phyloP scores from a whole-genome alignment of 1,140 invertebrate species.

The Psilanteris sp. region DNA sequence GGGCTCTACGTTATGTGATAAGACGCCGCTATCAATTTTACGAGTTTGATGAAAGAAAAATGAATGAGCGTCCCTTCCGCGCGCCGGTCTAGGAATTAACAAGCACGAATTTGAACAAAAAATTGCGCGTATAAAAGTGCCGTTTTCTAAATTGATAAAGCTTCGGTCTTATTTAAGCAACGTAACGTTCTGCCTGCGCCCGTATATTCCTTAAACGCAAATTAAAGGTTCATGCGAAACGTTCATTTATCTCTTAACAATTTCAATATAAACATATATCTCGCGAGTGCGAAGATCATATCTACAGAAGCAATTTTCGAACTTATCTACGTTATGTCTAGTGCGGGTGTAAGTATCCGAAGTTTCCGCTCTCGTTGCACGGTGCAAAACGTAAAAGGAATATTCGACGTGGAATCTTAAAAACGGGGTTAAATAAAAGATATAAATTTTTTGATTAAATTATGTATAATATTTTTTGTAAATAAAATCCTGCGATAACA shows the following conservation, averaged over 20 bases:
- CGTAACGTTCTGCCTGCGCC: no score
- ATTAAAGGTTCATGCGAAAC: constrained; percentile 6
- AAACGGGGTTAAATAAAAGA: neutral
- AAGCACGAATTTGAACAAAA: constrained; percentile 4
- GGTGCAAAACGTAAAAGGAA: neutral
- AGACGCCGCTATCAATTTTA: constrained; percentile 46
- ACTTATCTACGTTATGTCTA: constrained; percentile 19
- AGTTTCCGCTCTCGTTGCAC: no score
- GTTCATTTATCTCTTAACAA: constrained; percentile 13
- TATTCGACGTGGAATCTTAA: neutral
- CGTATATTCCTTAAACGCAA: constrained; percentile 7
- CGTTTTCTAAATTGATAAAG: constrained; percentile 2
- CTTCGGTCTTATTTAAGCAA: no score
- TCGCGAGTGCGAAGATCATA: constrained; percentile 11
- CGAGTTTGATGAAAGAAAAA: constrained; percentile 44
- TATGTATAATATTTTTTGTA: constrained; percentile 8
- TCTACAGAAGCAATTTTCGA: constrained; percentile 25
- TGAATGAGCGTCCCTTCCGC: constrained; percentile 8
- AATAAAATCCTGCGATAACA: constrained; percentile 17
- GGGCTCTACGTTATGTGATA: constrained; percentile 44
- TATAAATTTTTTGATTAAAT: constrained; percentile 6
- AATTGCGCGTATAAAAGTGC: constrained; percentile 1
- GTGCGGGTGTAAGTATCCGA: neutral
- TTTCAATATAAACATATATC: constrained; percentile 15
- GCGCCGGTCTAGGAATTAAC: constrained; percentile 4